Conservation (phyloP, 2,888 invertebrate species). For the Autographa gamma region DNA sequence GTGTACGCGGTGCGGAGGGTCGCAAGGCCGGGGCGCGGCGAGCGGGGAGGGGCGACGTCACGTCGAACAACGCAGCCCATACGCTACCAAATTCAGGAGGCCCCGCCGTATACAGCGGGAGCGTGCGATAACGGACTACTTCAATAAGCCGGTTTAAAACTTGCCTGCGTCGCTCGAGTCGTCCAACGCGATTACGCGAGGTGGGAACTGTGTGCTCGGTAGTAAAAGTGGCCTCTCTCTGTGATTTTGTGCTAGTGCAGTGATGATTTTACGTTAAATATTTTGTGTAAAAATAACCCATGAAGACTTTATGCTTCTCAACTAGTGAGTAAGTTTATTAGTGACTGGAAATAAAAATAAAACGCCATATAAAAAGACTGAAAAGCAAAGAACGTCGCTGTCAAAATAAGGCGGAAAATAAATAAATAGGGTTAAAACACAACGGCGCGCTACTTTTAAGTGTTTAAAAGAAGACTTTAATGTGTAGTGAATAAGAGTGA, state of each 20-base stretch:
- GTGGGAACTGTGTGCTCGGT: conserved; percentile 80
- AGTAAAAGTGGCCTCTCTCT: conserved; percentile 80
- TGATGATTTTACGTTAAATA: conserved; percentile 69
- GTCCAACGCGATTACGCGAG: conserved; percentile 86
- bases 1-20: conserved; percentile 78
- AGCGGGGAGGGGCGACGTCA: conserved; percentile 83
- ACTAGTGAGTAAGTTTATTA: conserved; percentile 52
- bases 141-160: conserved; percentile 71
- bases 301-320: conserved; percentile 27
- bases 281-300: conserved; percentile 59
- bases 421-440: conserved; percentile 85
- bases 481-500: conserved; percentile 66
- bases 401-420: conserved; percentile 86
- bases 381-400: conserved; percentile 71
- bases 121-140: conserved; percentile 51
- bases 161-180: conserved; percentile 86
- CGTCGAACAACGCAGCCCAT: conserved; percentile 85
- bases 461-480: conserved; percentile 77
- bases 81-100: conserved; percentile 77
- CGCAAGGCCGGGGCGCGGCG: conserved; percentile 85
- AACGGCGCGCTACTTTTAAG: conserved; percentile 66
- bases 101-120: conserved; percentile 41
- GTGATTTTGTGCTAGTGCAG: conserved; percentile 66
- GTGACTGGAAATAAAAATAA: conserved; percentile 59
- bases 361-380: conserved; percentile 45